These are phyloP conservation scores for Drosophila nigromelanica DNA, from an alignment of 1,140 invertebrate species.

Conservation along the genomic window DNA sequence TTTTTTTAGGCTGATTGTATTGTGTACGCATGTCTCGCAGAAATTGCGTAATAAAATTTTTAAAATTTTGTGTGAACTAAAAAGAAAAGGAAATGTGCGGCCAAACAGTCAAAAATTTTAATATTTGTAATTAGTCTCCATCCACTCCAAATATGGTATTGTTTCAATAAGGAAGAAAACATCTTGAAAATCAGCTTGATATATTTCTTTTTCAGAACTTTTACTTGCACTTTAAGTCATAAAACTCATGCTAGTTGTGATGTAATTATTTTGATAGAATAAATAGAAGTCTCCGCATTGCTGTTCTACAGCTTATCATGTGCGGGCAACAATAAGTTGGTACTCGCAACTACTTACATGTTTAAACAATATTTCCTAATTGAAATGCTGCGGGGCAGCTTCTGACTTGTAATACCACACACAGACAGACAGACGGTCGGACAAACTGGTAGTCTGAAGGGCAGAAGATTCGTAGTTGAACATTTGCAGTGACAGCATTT, in stretches of 20 bases:
- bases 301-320: conserved; percentile 12
- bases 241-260: conserved; percentile 10
- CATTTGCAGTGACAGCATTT: conserved; percentile 75
- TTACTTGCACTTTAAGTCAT: neutral
- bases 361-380: conserved; percentile 81
- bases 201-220: neutral
- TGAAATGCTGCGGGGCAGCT: conserved; percentile 70
- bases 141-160: no score
- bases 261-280: conserved; percentile 25
- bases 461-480: conserved; percentile 29
- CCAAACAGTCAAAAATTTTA: no score
- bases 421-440: conserved; percentile 1
- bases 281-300: conserved; percentile 3
- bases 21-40: neutral
- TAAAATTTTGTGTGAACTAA: no score
- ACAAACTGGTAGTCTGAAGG: neutral
- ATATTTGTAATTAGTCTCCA: no score
- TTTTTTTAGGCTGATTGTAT: neutral
- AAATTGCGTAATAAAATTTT: neutral
- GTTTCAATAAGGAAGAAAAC: neutral
- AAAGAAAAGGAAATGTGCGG: no score
- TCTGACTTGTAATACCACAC: conserved; percentile 43
- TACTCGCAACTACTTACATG: conserved; percentile 64
- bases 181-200: neutral
- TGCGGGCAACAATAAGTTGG: conserved; percentile 30